phyloP scores from a whole-genome alignment of 2,888 invertebrate species.

The Cephus rjabovi region DNA sequence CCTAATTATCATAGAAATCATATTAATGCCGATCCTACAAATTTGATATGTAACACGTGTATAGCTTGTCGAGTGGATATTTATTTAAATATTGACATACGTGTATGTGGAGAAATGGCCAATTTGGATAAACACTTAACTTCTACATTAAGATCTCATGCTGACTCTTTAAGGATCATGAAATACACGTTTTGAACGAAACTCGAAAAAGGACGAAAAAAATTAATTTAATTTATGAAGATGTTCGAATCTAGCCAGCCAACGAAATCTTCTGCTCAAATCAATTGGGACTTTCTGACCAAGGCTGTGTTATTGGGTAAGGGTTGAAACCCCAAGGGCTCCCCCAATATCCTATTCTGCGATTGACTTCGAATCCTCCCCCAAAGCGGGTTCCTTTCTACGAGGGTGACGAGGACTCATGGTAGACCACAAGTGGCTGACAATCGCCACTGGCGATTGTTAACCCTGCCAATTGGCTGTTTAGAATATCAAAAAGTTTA shows the following conservation, averaged over 20 bases:
- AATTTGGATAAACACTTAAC: not conserved
- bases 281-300: constrained; percentile 40
- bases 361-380: constrained; percentile 53
- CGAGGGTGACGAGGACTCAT: not conserved
- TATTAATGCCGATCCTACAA: not conserved
- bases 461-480: constrained; percentile 31
- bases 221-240: not conserved
- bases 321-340: constrained; percentile 45
- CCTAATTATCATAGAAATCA: not conserved
- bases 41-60: not conserved
- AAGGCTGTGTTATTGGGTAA: constrained; percentile 15
- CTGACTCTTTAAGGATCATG: not conserved
- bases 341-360: constrained; percentile 54
- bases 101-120: not conserved
- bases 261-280: constrained; percentile 22
- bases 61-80: not conserved
- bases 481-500: not conserved
- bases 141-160: not conserved
- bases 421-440: constrained; percentile 54
- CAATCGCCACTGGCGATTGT: constrained; percentile 49
- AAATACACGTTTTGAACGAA: not conserved
- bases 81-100: not conserved
- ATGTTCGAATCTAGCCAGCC: not conserved
- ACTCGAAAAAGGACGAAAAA: not conserved
- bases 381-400: not conserved